Evolutionary conservation across 2,888 invertebrate genomes (phyloP).

Genomic region (Archips xylosteana): DNA sequence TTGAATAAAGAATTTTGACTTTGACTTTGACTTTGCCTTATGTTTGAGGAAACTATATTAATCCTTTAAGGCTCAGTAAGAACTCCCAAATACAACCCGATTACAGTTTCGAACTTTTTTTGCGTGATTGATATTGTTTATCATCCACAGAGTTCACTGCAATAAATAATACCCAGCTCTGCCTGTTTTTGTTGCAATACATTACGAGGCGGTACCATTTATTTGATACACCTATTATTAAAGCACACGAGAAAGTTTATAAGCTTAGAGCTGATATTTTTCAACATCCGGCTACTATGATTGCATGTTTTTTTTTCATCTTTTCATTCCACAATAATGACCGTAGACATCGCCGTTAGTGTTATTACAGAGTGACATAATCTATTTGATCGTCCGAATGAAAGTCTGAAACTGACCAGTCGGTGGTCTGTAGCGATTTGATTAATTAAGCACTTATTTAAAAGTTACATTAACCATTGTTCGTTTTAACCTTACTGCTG

Average conservation of each 20-base stretch:
- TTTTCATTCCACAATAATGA: constrained; percentile 35
- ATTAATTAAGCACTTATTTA: not conserved
- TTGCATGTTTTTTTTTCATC: constrained; percentile 41
- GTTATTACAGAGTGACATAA: constrained; percentile 27
- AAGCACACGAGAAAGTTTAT: constrained; percentile 44
- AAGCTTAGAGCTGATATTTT: constrained; percentile 43
- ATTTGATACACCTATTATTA: constrained; percentile 40
- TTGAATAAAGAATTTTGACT: no score
- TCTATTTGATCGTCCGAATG: constrained; percentile 7
- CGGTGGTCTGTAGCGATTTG: not conserved
- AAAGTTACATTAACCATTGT: not conserved
- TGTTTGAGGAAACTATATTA: no score
- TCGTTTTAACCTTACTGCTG: not conserved
- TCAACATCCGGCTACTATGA: constrained; percentile 45
- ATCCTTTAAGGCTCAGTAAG: no score
- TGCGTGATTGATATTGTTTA: constrained; percentile 2
- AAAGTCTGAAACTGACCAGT: not conserved
- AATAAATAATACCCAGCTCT: constrained; percentile 18
- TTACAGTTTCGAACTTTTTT: not conserved
- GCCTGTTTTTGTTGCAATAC: constrained; percentile 34
- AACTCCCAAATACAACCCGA: not conserved
- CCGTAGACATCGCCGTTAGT: constrained; percentile 19
- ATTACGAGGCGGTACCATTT: constrained; percentile 26
- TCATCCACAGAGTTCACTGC: constrained; percentile 3
- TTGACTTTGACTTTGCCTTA: no score